A percentile compares a stretch with the other conserved stretches of the same genome.
Evolutionary conservation across 64 coral and sea anemone genomes (phyloP).

Genomic region (Porites australiensis): DNA sequence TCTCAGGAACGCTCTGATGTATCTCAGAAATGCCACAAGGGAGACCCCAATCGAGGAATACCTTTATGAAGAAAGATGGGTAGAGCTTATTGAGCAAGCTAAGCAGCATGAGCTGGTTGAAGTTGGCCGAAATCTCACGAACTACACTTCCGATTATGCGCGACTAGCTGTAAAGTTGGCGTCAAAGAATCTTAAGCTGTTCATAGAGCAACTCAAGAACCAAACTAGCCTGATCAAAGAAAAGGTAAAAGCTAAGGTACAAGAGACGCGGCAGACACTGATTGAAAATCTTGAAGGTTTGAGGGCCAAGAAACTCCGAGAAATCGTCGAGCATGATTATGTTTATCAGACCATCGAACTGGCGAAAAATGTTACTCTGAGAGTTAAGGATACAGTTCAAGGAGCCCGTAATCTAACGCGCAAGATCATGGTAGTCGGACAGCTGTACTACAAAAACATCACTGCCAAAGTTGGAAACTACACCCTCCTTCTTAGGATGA

Average conservation of each 20-base stretch:
- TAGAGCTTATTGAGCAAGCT: conserved; percentile 66
- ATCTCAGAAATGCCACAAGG: conserved; percentile 58
- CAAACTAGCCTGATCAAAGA: conserved; percentile 59
- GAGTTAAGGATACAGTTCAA: conserved; percentile 54
- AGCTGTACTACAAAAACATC: conserved; percentile 85
- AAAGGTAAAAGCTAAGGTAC: conserved; percentile 68
- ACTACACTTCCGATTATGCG: conserved; percentile 28
- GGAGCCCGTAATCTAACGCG: conserved; percentile 77
- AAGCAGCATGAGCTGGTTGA: conserved; percentile 70
- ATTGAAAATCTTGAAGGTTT: conserved; percentile 64
- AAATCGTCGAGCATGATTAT: conserved; percentile 88
- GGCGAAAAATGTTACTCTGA: conserved; percentile 66
- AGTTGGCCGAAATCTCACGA: conserved; percentile 29
- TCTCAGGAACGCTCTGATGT: conserved; percentile 29
- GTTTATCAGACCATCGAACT: conserved; percentile 81
- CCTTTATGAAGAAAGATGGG: conserved; percentile 67
- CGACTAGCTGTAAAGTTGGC: neutral
- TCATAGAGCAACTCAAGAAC: conserved; percentile 17
- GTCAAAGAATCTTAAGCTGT: conserved; percentile 16
- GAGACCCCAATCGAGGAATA: conserved; percentile 71
- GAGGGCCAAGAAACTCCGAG: conserved; percentile 81
- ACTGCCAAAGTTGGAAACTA: conserved; percentile 65
- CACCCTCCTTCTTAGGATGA: conserved; percentile 50
- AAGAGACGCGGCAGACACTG: conserved; percentile 44
- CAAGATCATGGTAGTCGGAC: conserved; percentile 73